Base-by-base conservation (phyloP, 1,140 invertebrate genomes). In the Parasteatoda tepidariorum region DNA sequence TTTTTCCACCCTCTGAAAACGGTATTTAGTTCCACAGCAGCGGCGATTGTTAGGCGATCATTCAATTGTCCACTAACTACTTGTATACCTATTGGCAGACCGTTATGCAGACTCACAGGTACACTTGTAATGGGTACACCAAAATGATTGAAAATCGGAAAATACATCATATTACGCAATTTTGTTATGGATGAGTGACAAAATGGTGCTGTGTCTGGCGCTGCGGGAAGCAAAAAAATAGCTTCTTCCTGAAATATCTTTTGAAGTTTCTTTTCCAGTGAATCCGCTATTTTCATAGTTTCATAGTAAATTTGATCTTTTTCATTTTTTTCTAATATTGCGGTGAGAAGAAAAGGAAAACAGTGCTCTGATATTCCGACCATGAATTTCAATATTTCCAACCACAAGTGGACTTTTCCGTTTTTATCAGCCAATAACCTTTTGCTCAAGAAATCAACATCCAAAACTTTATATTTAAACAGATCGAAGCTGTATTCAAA, bases 111-210 rank as follows among this genome's bases (percentile, higher is more conserved):
- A 18, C 90, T 90, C 28, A 90, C 64, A 9, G 90, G 90, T 48
- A 87, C 86, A 64, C 88, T 87, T 7, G 89, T 90, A 0, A 88
- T 88, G 0, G 90, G 90, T 7, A 89, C 85, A 5, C 88, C 89
- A 59, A 91, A 84, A 22, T 87, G 87, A 87, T 90, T 91, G 62
- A 90, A 89, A 4, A 86, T 13, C 11, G 34, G 22, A 15, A 95
- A 97, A 88, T 97, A 96, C 5, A 92, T 91, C 89, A 97, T 97
- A 89, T 98, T 97, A 87, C 92, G 94, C 0, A 95, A 93, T 75
- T 94, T 92, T 1, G 95, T 89, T 84, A 95, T 91, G 28, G 94
- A 91, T 55, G 93, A 92, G 87, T 94, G 93, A 90, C 98, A 96
- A 88, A 95, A 95, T 6, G 93, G 93, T 0, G 96, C 95, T 24